These are phyloP conservation scores for Molossus alvarezi DNA, from an alignment of 2,797 vertebrate species.

Conservation along the genomic window DNA sequence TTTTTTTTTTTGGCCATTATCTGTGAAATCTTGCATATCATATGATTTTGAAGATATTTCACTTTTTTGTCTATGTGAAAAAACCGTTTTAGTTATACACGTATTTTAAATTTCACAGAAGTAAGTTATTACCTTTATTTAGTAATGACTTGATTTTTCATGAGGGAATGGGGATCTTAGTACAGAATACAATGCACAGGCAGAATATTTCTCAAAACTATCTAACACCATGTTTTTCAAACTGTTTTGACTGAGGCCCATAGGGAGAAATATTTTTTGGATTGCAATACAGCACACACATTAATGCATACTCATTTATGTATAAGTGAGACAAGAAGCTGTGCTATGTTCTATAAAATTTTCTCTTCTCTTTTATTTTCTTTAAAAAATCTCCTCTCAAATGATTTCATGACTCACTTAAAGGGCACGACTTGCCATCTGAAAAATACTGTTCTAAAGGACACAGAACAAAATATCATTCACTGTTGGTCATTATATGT, in stretches of 20 bases:
- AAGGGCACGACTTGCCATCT: not conserved
- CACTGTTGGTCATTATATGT: not conserved
- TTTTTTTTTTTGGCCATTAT: not conserved
- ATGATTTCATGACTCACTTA: slow-evolving; percentile 60
- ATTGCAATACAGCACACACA: not conserved
- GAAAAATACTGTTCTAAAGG: slow-evolving; percentile 52
- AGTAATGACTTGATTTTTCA: not conserved
- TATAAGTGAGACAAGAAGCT: not conserved
- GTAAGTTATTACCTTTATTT: slow-evolving; percentile 8
- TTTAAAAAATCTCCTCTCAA: not conserved
- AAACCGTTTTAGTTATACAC: not conserved
- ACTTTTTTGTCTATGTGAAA: slow-evolving; percentile 44
- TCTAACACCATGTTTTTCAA: not conserved
- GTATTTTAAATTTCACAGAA: slow-evolving; percentile 32
- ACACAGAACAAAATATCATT: slow-evolving; percentile 32
- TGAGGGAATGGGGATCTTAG: not conserved
- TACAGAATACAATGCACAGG: not conserved
- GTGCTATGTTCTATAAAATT: not conserved
- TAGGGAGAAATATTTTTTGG: not conserved
- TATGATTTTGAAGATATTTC: slow-evolving; percentile 9
- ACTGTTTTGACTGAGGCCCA: not conserved
- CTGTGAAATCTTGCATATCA: slow-evolving; percentile 8
- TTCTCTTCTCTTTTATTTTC: slow-evolving; percentile 40
- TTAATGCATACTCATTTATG: not conserved
- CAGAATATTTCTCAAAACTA: not conserved